Conservation (phyloP, 2,888 invertebrate genomes). For the Cephus rjabovi region DNA sequence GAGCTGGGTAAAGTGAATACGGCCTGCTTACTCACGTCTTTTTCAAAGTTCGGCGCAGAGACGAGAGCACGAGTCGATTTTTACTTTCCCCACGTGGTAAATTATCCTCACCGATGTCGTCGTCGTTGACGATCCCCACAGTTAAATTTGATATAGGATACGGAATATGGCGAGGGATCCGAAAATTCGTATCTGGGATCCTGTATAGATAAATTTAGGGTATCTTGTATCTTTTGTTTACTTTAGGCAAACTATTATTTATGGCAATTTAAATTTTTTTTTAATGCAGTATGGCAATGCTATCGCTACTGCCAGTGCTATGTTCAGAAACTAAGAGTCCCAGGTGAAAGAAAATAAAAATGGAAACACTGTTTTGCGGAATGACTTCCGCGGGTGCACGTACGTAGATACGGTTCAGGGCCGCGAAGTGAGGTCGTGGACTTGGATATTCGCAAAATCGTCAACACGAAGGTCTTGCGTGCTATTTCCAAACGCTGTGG, state of each 20-base stretch:
- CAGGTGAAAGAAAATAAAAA: too few relatives aligned
- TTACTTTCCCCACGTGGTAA: neutral
- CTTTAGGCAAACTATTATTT: too few relatives aligned
- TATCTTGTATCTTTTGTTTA: too few relatives aligned
- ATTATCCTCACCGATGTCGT: neutral
- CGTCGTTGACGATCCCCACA: neutral
- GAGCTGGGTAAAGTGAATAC: neutral
- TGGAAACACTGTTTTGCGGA: neutral
- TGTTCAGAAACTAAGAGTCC: too few relatives aligned
- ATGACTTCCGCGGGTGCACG: neutral
- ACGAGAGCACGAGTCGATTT: neutral
- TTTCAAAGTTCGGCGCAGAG: neutral
- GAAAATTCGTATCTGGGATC: neutral
- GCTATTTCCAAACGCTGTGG: neutral
- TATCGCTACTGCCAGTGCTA: too few relatives aligned
- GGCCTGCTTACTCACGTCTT: neutral
- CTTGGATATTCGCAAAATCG: neutral
- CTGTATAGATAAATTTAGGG: too few relatives aligned
- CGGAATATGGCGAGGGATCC: neutral
- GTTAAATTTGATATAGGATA: neutral
- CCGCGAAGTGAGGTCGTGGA: neutral
- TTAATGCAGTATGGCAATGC: too few relatives aligned
- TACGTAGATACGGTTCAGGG: neutral
- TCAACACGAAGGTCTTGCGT: neutral
- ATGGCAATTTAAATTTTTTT: too few relatives aligned